Base-by-base conservation (phyloP, 2,797 vertebrate species). In the Mus spretus region DNA sequence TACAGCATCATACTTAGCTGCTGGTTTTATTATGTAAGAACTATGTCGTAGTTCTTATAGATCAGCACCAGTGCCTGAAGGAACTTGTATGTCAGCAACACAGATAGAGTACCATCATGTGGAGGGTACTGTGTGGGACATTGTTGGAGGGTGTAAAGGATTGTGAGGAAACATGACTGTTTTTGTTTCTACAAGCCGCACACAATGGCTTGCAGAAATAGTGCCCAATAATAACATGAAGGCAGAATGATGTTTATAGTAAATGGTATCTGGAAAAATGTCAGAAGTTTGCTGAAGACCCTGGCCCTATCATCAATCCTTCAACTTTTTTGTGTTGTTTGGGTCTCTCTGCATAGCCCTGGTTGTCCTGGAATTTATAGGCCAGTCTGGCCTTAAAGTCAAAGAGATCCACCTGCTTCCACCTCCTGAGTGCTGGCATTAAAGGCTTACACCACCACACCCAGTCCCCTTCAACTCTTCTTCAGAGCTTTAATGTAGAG, bases 151-250 rank as follows among this genome's bases (percentile, higher is more conserved):
- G 40, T 61, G 67, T 78, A 79, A 93, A 96, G 81, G 53, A 67
- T 87, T 72, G n/a, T 57, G 75, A 90, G 53, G 94, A 87, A 94
- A 81, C 34, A 79, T 37, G 50, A 87, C 31, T 14, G 14, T 94
- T 95, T 72, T 92, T 86, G 13, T 93, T 94, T 44, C 82, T 89
- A 59, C 34, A 78, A 63, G 37, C 57, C 70, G 90, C 81, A 55
- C 55, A 57, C 37, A 61, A 17, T 77, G 79, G 28, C 92, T 93
- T 97, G 78, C 74, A 90, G 95, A 95, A 89, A 94, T 13, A 26
- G 70, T 90, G 47, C 50, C 17, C 34, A 47, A 70, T 82, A 50
- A 84, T 31, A 34, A 81, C 75, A 61, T 70, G 44, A 79, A 91
- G 63, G 53, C 57, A 89, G 79, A 74, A 5, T 63, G 72, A 67